phyloP scores from a whole-genome alignment of 2,113 vertebrate species.

The Deroptyus accipitrinus region DNA sequence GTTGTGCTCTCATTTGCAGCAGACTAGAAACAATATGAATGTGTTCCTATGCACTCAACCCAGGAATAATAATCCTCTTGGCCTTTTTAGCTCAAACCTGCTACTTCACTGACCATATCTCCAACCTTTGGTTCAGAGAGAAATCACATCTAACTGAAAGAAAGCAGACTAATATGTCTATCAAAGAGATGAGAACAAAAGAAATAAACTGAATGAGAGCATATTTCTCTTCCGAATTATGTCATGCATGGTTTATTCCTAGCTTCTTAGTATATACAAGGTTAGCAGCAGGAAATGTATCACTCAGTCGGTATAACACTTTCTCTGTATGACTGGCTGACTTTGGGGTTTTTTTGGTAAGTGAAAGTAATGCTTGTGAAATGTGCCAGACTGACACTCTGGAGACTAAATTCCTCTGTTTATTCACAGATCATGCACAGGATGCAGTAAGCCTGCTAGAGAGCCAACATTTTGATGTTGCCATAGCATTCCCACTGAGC shows the following conservation, averaged over 20 bases:
- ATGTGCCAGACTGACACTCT: conserved; percentile 62
- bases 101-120: neutral
- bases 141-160: neutral
- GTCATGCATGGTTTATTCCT: neutral
- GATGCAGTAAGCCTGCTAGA: conserved; percentile 41
- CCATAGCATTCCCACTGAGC: conserved; percentile 45
- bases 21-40: neutral
- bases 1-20: neutral
- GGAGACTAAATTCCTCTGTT: conserved; percentile 48
- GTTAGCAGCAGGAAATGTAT: conserved; percentile 15
- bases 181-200: neutral
- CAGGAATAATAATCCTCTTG: neutral
- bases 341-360: neutral
- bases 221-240: neutral
- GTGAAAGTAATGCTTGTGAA: conserved; percentile 34
- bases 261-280: neutral
- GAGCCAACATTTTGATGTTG: conserved; percentile 58
- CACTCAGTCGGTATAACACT: neutral
- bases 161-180: neutral
- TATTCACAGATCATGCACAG: conserved; percentile 58
- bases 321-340: conserved; percentile 9
- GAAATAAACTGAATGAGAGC: neutral
- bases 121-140: neutral
- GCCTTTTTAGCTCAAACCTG: neutral
- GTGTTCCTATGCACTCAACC: neutral